These are phyloP conservation scores for Sebastes aleutianus DNA, from an alignment of 2,797 vertebrate genomes.

Conservation along the genomic window DNA sequence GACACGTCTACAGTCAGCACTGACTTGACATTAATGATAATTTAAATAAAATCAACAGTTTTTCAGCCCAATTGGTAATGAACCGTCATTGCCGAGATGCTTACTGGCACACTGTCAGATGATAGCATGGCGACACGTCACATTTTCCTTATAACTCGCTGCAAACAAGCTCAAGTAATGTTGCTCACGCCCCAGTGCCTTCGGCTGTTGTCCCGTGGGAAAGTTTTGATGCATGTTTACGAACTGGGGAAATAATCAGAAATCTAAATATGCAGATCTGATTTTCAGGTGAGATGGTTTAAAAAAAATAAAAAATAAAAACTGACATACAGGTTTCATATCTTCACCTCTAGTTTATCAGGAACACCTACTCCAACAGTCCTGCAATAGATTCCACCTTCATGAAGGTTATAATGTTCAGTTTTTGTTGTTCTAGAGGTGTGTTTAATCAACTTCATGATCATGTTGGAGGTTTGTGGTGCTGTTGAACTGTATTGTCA, in stretches of 20 bases:
- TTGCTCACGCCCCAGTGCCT: not conserved
- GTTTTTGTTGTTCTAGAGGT: not conserved
- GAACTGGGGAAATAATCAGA: not conserved
- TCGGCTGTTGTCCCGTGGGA: fast-evolving
- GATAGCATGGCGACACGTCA: too few species aligned
- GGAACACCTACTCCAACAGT: not conserved
- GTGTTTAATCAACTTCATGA: not conserved
- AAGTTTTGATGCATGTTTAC: not conserved
- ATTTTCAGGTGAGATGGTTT: not conserved
- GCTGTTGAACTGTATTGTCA: not conserved
- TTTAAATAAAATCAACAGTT: not conserved
- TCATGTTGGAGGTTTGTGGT: not conserved
- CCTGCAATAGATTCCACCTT: not conserved
- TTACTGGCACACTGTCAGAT: not conserved
- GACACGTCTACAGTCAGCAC: not conserved
- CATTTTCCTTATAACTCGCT: too few species aligned
- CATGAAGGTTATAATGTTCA: not conserved
- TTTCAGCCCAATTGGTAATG: not conserved
- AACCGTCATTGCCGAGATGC: not conserved
- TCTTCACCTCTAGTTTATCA: not conserved
- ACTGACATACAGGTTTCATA: not conserved
- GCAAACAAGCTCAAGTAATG: too few species aligned
- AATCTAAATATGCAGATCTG: not conserved
- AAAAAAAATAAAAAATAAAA: not conserved
- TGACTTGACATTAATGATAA: not conserved